Percentiles rank a stretch among this genome's conserved stretches.
These are phyloP conservation scores for Stegodyphus dumicola DNA, from an alignment of 1,140 invertebrate species.

Conservation along the genomic window DNA sequence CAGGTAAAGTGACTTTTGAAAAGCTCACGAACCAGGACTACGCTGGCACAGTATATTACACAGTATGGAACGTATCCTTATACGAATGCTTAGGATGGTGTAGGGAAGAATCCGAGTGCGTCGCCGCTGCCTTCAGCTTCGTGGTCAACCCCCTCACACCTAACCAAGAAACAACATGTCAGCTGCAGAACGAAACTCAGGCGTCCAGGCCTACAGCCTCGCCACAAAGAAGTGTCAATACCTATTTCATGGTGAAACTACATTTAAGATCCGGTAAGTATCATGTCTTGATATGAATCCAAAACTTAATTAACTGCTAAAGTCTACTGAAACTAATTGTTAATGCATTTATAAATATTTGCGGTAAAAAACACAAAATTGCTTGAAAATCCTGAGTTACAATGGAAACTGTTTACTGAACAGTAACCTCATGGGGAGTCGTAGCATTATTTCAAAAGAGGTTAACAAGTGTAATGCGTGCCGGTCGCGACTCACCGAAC, in stretches of 20 bases:
- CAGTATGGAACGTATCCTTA: conserved; percentile 88
- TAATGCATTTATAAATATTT: too few species aligned
- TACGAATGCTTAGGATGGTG: conserved; percentile 97
- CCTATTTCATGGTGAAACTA: conserved; percentile 95
- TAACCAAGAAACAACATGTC: conserved; percentile 90
- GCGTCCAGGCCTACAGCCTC: conserved; percentile 85
- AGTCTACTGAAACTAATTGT: too few species aligned
- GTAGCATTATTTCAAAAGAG: too few species aligned
- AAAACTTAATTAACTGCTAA: too few species aligned
- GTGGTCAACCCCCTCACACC: conserved; percentile 91
- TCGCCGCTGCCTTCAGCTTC: conserved; percentile 90
- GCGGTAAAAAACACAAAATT: too few species aligned
- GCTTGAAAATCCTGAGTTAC: too few species aligned
- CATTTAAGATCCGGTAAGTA: conserved; percentile 82
- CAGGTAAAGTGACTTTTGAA: conserved; percentile 83
- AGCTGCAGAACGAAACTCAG: conserved; percentile 91
- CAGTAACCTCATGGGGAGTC: too few species aligned
- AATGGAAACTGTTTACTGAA: too few species aligned
- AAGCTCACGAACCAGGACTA: conserved; percentile 93
- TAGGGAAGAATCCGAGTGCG: conserved; percentile 88
- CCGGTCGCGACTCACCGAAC: too few species aligned
- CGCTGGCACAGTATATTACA: conserved; percentile 90
- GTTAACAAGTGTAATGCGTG: too few species aligned
- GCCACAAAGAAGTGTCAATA: conserved; percentile 83
- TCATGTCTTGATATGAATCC: background rate